phyloP scores from a whole-genome alignment of 2,797 vertebrate species.

The Leuciscus waleckii region DNA sequence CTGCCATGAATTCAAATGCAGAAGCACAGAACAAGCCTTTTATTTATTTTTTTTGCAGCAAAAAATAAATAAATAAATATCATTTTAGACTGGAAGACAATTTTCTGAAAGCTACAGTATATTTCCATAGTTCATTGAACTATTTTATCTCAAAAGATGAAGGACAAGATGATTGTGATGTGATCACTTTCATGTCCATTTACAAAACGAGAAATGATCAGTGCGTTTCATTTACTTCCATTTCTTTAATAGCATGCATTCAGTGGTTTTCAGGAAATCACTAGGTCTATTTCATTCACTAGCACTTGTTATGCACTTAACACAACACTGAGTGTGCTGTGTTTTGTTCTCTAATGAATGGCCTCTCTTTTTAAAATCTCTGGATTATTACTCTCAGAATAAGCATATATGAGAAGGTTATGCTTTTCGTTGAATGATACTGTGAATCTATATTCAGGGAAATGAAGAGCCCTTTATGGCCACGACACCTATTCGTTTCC shows the following conservation, averaged over 20 bases:
- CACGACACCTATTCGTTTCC: constrained; percentile 37
- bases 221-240: not conserved
- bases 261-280: not conserved
- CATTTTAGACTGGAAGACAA: not conserved
- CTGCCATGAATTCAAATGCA: not conserved
- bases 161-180: not conserved
- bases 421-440: constrained; percentile 23
- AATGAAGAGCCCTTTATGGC: constrained; percentile 39
- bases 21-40: not conserved
- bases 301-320: constrained; percentile 41
- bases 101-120: not conserved
- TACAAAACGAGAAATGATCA: not conserved
- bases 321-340: constrained; percentile 21
- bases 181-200: not conserved
- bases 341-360: constrained; percentile 47
- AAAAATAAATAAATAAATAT: not conserved
- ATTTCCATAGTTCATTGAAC: constrained; percentile 4
- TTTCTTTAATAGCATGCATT: constrained; percentile 3
- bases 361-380: constrained; percentile 30
- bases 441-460: constrained; percentile 26
- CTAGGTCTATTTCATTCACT: not conserved
- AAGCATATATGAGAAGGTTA: constrained; percentile 44
- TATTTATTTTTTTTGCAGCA: not conserved
- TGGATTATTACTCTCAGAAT: constrained; percentile 34
- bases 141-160: constrained; percentile 5